Conservation (phyloP, 2,888 invertebrate species). For the Aphodius sticticus region DNA sequence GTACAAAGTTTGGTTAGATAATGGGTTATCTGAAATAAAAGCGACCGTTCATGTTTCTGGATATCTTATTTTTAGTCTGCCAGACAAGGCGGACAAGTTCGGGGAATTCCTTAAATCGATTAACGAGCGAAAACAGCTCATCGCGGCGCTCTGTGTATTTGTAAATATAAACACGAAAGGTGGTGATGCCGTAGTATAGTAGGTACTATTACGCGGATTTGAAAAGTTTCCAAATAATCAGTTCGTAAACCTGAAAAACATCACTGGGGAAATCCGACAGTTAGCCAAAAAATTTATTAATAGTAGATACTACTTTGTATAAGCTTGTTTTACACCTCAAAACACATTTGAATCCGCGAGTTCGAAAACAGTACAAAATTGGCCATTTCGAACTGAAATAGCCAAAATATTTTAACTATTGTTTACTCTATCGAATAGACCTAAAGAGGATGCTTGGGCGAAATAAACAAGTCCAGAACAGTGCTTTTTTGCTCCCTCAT, state of each 20-base stretch:
- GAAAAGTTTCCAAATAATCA: background rate
- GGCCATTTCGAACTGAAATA: no score
- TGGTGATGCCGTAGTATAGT: background rate
- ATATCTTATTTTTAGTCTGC: background rate
- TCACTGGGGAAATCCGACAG: background rate
- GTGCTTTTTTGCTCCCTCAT: no score
- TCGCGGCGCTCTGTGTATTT: background rate
- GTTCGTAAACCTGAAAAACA: background rate
- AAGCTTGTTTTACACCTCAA: no score
- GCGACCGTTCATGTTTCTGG: background rate
- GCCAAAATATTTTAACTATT: no score
- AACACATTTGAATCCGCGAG: no score
- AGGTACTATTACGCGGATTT: background rate
- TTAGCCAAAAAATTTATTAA: background rate
- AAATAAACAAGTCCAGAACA: no score
- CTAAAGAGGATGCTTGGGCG: no score
- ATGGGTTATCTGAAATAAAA: background rate
- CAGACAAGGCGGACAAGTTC: background rate
- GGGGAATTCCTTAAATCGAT: background rate
- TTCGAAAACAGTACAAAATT: no score
- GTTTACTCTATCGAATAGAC: no score
- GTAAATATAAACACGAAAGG: background rate
- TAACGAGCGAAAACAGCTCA: background rate
- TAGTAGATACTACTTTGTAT: no score
- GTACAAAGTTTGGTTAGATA: background rate